These are phyloP conservation scores for Urophycis tenuis DNA, from an alignment of 2,797 vertebrate genomes.

Conservation along the genomic window DNA sequence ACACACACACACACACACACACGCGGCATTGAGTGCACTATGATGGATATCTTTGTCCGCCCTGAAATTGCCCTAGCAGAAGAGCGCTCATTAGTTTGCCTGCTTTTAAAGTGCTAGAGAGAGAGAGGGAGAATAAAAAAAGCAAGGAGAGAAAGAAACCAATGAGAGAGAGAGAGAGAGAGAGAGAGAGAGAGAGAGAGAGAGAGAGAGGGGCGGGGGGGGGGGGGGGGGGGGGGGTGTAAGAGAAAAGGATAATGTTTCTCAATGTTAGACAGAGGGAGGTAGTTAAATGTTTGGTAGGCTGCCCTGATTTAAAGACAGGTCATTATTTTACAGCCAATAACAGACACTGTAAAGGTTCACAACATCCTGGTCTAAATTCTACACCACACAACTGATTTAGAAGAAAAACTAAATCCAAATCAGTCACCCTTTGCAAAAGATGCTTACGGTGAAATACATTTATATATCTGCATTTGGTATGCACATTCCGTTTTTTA, in stretches of 20 bases:
- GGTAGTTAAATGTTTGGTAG: background rate
- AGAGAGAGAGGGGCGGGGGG: too few species aligned
- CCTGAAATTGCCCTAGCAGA: background rate
- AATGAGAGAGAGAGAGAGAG: background rate
- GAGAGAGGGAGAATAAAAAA: background rate
- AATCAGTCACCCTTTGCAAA: background rate
- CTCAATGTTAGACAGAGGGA: background rate
- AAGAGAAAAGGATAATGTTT: background rate
- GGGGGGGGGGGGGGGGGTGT: too few species aligned
- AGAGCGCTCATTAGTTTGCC: background rate
- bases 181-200: background rate
- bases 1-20: slow-evolving; percentile 1
- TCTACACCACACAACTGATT: too few species aligned
- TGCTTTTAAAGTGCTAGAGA: background rate
- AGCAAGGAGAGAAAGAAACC: background rate
- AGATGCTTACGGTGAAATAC: background rate
- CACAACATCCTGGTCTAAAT: too few species aligned
- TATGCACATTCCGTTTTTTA: background rate
- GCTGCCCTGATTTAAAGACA: too few species aligned
- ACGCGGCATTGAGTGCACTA: background rate
- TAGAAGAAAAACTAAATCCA: background rate
- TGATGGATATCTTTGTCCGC: background rate
- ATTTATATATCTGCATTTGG: background rate
- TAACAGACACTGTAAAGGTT: too few species aligned
- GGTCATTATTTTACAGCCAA: too few species aligned